Conservation (phyloP, 2,888 invertebrate species). For the Microdon myrmicae region DNA sequence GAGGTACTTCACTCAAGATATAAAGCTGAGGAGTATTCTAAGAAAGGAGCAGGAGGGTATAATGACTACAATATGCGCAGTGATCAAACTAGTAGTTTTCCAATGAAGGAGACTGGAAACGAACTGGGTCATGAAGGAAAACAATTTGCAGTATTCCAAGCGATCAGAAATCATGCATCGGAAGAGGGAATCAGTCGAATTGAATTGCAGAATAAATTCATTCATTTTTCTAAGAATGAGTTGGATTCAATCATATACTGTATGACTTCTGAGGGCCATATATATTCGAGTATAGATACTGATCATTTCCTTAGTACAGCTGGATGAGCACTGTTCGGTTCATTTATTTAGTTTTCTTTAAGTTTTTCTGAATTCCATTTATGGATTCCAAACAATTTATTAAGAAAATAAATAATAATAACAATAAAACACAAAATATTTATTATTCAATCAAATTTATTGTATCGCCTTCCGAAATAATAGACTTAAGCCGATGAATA, state of each 20-base stretch:
- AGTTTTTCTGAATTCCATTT: no score
- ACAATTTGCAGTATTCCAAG: slow-evolving; percentile 62
- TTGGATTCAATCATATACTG: slow-evolving; percentile 72
- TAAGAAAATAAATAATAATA: no score
- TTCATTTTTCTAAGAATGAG: slow-evolving; percentile 61
- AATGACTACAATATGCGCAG: slow-evolving; percentile 24
- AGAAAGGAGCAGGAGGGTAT: slow-evolving; percentile 32
- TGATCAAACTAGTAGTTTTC: slow-evolving; percentile 37
- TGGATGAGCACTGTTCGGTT: no score
- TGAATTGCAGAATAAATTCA: slow-evolving; percentile 61
- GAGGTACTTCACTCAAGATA: slow-evolving; percentile 73
- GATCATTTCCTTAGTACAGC: slow-evolving; percentile 77
- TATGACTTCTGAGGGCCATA: slow-evolving; percentile 79
- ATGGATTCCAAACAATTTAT: no score
- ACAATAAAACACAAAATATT: no score
- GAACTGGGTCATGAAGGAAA: slow-evolving; percentile 63
- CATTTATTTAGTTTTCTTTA: no score
- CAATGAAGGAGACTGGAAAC: slow-evolving; percentile 48
- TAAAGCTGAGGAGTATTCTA: slow-evolving; percentile 68
- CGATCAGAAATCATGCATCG: slow-evolving; percentile 60
- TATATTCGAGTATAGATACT: slow-evolving; percentile 83
- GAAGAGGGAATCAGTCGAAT: slow-evolving; percentile 62
- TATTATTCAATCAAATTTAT: no score
- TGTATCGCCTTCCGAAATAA: no score
- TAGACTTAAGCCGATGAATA: no score